Percentiles rank a stretch among this genome's conserved stretches.
Conservation (phyloP, 2,888 invertebrate species). For the Eupithecia exiguata region DNA sequence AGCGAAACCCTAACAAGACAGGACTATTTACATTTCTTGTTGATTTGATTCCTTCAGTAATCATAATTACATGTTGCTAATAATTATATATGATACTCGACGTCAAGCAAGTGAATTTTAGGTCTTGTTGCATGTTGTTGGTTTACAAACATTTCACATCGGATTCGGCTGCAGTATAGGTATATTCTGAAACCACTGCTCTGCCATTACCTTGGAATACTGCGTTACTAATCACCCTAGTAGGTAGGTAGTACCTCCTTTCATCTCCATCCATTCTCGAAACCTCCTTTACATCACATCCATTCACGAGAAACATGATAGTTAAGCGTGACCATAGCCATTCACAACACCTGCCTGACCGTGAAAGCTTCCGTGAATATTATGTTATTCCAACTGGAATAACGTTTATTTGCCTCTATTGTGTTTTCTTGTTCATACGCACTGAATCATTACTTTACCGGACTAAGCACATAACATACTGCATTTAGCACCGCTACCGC, state of each 20-base stretch:
- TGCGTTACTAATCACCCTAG: background rate
- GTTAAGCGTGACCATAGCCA: conserved; percentile 24
- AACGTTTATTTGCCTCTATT: conserved; percentile 15
- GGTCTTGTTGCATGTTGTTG: no score
- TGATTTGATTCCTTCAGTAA: no score
- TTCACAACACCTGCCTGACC: conserved; percentile 20
- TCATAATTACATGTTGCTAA: no score
- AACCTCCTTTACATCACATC: background rate
- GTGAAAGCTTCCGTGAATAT: conserved; percentile 37
- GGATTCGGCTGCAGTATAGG: background rate
- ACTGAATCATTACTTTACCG: conserved; percentile 21
- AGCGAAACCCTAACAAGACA: no score
- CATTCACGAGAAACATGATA: conserved; percentile 1
- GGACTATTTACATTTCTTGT: no score
- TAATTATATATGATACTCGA: no score
- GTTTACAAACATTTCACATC: no score
- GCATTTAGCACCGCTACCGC: background rate
- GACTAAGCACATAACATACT: background rate
- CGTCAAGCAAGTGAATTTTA: no score
- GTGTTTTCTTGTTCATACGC: conserved; percentile 17
- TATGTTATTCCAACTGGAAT: conserved; percentile 22
- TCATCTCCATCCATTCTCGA: background rate
- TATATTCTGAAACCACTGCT: background rate
- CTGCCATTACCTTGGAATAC: background rate
- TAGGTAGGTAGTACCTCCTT: background rate